Evolutionary conservation across 2,888 invertebrate genomes (phyloP).

Genomic region (Erannis defoliaria): DNA sequence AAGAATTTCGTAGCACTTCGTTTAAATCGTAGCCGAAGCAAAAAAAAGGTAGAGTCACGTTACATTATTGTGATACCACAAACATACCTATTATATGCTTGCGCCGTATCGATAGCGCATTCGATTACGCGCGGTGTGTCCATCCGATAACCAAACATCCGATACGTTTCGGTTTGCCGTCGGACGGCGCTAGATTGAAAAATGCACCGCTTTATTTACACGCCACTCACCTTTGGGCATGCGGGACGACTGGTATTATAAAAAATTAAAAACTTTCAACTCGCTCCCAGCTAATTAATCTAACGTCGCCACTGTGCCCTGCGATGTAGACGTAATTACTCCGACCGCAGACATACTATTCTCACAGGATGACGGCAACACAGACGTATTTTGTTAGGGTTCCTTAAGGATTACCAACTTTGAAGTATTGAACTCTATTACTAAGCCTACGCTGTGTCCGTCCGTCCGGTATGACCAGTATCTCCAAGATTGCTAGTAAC

Average conservation of each 20-base stretch:
- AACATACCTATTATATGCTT: constrained; percentile 48
- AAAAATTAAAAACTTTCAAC: constrained; percentile 72
- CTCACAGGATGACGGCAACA: constrained; percentile 60
- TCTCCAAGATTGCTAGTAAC: too few relatives aligned
- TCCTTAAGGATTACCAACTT: not conserved
- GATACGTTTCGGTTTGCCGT: constrained; percentile 63
- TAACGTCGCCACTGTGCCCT: constrained; percentile 45
- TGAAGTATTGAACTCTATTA: not conserved
- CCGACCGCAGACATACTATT: constrained; percentile 63
- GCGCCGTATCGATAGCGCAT: constrained; percentile 64
- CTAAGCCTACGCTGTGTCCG: too few relatives aligned
- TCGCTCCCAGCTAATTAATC: constrained; percentile 71
- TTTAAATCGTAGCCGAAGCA: too few relatives aligned
- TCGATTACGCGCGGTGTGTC: constrained; percentile 72
- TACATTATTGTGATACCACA: too few relatives aligned
- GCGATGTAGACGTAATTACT: constrained; percentile 71
- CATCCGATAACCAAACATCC: constrained; percentile 67
- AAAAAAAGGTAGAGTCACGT: too few relatives aligned
- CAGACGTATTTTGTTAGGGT: constrained; percentile 48
- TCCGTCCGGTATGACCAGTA: too few relatives aligned
- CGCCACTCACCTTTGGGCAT: constrained; percentile 37
- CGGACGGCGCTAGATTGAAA: constrained; percentile 63
- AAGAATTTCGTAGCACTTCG: too few relatives aligned
- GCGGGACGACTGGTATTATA: constrained; percentile 55
- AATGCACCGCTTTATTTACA: constrained; percentile 49